phyloP scores from a whole-genome alignment of 2,113 vertebrate species.

The Strix uralensis region DNA sequence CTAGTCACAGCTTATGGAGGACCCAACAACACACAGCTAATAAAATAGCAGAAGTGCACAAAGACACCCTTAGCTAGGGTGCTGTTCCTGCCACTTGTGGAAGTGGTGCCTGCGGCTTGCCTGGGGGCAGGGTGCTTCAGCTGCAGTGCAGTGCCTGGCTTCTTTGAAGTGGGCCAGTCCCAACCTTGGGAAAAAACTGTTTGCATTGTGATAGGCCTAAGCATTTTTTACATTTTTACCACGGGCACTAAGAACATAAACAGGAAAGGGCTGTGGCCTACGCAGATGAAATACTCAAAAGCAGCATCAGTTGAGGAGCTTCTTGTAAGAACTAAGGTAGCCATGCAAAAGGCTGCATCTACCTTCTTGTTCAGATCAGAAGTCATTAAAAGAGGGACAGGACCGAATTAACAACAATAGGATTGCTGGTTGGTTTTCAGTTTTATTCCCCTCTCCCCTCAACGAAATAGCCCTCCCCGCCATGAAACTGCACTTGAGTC shows the following conservation, averaged over 20 bases:
- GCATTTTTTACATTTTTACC: background rate
- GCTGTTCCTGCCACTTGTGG: fast-evolving
- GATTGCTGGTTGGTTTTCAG: background rate
- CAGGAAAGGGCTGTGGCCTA: background rate
- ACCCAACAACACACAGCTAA: background rate
- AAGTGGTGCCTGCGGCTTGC: background rate
- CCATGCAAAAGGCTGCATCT: background rate
- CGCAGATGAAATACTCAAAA: background rate
- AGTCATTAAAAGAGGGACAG: background rate
- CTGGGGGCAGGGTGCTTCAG: background rate
- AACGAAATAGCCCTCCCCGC: background rate
- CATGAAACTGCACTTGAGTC: background rate
- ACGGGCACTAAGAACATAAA: background rate
- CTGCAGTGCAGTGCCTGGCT: background rate
- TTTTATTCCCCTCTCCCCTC: background rate
- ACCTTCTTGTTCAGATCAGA: background rate
- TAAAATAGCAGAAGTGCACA: background rate
- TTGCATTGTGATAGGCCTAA: background rate
- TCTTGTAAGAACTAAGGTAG: background rate
- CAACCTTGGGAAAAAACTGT: background rate
- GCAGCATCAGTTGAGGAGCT: background rate
- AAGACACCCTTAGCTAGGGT: background rate
- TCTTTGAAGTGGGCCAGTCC: background rate
- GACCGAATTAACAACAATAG: fast-evolving
- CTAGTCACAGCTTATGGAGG: background rate